Evolutionary conservation across 2,888 invertebrate genomes (phyloP).

Genomic region (Pristionchus entomophagus): DNA sequence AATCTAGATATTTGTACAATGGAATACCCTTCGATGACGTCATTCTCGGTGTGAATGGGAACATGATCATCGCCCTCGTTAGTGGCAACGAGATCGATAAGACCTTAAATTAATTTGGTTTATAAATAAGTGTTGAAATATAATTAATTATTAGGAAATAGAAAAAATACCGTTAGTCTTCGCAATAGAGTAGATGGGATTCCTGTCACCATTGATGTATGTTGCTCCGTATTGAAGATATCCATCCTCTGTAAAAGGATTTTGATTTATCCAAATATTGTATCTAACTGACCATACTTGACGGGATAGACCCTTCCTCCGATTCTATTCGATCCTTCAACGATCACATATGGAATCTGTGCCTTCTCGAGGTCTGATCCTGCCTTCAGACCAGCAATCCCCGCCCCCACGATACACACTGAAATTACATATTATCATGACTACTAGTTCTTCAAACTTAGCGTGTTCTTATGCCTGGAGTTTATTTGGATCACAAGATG

Average conservation of each 20-base stretch:
- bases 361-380: neutral
- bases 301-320: constrained; percentile 70
- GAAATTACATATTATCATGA: too few species aligned
- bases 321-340: constrained; percentile 66
- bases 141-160: too few species aligned
- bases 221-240: constrained; percentile 71
- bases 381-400: constrained; percentile 28
- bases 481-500: too few species aligned
- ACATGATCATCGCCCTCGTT: constrained; percentile 11
- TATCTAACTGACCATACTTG: neutral
- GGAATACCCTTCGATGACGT: neutral
- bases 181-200: constrained; percentile 67
- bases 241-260: constrained; percentile 53
- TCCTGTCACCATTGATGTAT: constrained; percentile 69
- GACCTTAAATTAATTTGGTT: neutral
- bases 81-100: neutral
- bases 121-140: neutral
- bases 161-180: constrained; percentile 1
- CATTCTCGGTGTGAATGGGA: neutral
- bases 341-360: neutral
- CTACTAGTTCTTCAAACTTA: too few species aligned
- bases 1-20: too few species aligned
- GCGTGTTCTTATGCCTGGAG: too few species aligned
- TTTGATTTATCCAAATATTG: too few species aligned
- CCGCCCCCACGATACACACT: constrained; percentile 46